Evolutionary conservation across 1,140 invertebrate species (phyloP).

Genomic region (Calliphora vicina): DNA sequence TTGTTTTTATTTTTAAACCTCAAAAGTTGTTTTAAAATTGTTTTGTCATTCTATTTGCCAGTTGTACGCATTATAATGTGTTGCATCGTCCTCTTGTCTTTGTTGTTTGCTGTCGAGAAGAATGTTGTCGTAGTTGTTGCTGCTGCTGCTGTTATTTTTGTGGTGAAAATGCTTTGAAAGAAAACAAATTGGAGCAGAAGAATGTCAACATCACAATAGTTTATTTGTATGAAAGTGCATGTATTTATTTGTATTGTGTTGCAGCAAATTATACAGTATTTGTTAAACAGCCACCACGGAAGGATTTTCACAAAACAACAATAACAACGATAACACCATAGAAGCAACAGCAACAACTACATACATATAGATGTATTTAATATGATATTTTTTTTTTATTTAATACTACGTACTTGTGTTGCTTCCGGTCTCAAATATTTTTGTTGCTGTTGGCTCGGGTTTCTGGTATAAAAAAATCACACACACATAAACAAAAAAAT

Average conservation of each 20-base stretch:
- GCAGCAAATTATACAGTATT: neutral
- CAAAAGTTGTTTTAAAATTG: constrained; percentile 1
- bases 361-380: too few species aligned
- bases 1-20: neutral
- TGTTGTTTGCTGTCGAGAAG: neutral
- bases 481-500: neutral
- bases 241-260: neutral
- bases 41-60: neutral
- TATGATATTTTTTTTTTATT: neutral
- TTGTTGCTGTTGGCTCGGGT: neutral
- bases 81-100: neutral
- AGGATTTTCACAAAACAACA: neutral
- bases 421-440: constrained; percentile 13
- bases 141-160: neutral
- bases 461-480: neutral
- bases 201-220: neutral
- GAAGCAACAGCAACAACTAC: neutral
- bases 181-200: neutral
- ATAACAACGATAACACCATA: neutral
- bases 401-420: neutral
- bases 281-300: neutral
- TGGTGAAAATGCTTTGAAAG: neutral
- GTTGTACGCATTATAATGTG: neutral
- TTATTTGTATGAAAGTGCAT: neutral
- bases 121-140: neutral